phyloP scores from a whole-genome alignment of 2,888 invertebrate genomes.

The Rugalucina vietnamica region DNA sequence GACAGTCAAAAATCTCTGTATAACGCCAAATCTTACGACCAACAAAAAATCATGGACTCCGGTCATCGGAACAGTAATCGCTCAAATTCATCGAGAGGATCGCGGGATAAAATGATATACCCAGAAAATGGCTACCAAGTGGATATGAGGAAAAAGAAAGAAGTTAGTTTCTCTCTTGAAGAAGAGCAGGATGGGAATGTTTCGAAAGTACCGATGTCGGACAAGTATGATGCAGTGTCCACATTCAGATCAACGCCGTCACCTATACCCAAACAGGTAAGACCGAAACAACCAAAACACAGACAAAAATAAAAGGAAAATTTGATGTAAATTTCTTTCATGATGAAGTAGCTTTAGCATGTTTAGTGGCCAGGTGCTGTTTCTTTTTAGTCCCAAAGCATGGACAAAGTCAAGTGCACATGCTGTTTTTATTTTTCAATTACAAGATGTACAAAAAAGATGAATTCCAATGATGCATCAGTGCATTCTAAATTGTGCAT shows the following conservation, averaged over 20 bases:
- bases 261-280: conserved; percentile 47
- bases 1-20: conserved; percentile 61
- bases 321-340: no score
- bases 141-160: conserved; percentile 56
- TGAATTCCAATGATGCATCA: no score
- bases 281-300: no score
- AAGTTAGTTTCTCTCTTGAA: conserved; percentile 66
- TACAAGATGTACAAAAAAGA: no score
- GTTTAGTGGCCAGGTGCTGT: no score
- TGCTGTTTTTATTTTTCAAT: no score
- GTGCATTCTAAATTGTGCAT: no score
- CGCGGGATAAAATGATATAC: conserved; percentile 64
- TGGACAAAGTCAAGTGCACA: no score
- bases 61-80: conserved; percentile 63
- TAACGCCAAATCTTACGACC: conserved; percentile 63
- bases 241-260: conserved; percentile 49
- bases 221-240: conserved; percentile 52
- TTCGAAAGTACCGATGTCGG: conserved; percentile 42
- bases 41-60: conserved; percentile 66
- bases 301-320: no score
- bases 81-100: conserved; percentile 66
- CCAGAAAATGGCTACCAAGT: conserved; percentile 42
- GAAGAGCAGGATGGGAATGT: conserved; percentile 50
- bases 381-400: no score
- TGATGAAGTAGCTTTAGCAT: no score